phyloP scores from a whole-genome alignment of 1,140 invertebrate species.

The Lepidostoma basale region DNA sequence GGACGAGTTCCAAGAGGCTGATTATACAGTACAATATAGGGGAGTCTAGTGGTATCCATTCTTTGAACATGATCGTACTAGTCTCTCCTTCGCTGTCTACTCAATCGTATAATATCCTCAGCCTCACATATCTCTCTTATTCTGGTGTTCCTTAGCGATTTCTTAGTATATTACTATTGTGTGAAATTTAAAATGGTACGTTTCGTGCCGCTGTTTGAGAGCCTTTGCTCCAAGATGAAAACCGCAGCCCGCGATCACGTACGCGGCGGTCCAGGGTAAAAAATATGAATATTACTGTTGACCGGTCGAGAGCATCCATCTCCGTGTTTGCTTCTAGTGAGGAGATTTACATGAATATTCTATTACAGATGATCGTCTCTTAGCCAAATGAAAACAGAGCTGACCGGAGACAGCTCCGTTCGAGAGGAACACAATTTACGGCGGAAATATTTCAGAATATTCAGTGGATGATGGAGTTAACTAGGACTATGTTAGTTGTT shows the following conservation, averaged over 20 bases:
- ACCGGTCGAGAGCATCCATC: slow-evolving; percentile 18
- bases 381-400: slow-evolving; percentile 12
- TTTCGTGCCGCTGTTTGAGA: too few species aligned
- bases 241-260: slow-evolving; percentile 15
- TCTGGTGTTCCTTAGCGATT: too few species aligned
- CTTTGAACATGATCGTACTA: too few species aligned
- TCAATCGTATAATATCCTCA: too few species aligned
- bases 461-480: neutral
- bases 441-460: neutral
- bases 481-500: too few species aligned
- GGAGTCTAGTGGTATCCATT: too few species aligned
- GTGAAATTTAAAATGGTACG: too few species aligned
- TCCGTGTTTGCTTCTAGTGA: neutral
- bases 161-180: too few species aligned
- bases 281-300: slow-evolving; percentile 21
- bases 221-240: neutral
- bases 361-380: slow-evolving; percentile 11
- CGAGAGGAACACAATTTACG: neutral
- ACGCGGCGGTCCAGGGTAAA: neutral
- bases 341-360: slow-evolving; percentile 22
- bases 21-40: too few species aligned
- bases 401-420: neutral
- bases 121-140: too few species aligned
- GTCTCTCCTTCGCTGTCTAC: too few species aligned
- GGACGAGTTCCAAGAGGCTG: too few species aligned